Percentiles rank a stretch among this genome's conserved stretches.
Conservation (phyloP, 2,888 invertebrate genomes). For the Amphimallon solstitiale region DNA sequence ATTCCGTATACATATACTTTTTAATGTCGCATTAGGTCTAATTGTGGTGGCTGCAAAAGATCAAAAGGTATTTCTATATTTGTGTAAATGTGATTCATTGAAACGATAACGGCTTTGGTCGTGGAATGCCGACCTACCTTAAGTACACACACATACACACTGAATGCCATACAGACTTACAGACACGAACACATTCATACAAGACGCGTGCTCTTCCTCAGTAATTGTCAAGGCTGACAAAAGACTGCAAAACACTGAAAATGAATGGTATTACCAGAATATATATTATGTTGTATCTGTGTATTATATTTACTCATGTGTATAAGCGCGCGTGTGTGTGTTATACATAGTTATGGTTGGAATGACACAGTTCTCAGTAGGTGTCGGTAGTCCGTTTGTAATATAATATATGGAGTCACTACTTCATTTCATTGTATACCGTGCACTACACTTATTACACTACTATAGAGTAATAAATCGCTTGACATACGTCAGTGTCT, state of each 20-base stretch:
- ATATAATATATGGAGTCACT: slow-evolving; percentile 35
- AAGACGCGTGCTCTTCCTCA: slow-evolving; percentile 52
- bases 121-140: slow-evolving; percentile 60
- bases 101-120: slow-evolving; percentile 58
- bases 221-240: slow-evolving; percentile 54
- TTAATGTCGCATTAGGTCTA: slow-evolving; percentile 39
- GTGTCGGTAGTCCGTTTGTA: slow-evolving; percentile 34
- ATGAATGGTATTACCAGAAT: slow-evolving; percentile 39
- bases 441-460: slow-evolving; percentile 22
- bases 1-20: slow-evolving; percentile 37
- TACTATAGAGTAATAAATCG: slow-evolving; percentile 12
- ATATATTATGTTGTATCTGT: slow-evolving; percentile 14
- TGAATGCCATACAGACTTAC: slow-evolving; percentile 11
- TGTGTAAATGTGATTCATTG: slow-evolving; percentile 59
- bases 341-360: slow-evolving; percentile 17
- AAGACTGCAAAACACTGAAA: slow-evolving; percentile 37
- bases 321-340: slow-evolving; percentile 7
- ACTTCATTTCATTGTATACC: slow-evolving; percentile 35
- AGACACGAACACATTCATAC: background rate
- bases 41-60: slow-evolving; percentile 37
- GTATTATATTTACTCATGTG: background rate
- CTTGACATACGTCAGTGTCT: slow-evolving; percentile 8
- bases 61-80: slow-evolving; percentile 54
- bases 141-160: slow-evolving; percentile 41
- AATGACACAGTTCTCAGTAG: slow-evolving; percentile 36